These are phyloP conservation scores for Marmota monax DNA, from an alignment of 2,113 vertebrate species.

Conservation along the genomic window DNA sequence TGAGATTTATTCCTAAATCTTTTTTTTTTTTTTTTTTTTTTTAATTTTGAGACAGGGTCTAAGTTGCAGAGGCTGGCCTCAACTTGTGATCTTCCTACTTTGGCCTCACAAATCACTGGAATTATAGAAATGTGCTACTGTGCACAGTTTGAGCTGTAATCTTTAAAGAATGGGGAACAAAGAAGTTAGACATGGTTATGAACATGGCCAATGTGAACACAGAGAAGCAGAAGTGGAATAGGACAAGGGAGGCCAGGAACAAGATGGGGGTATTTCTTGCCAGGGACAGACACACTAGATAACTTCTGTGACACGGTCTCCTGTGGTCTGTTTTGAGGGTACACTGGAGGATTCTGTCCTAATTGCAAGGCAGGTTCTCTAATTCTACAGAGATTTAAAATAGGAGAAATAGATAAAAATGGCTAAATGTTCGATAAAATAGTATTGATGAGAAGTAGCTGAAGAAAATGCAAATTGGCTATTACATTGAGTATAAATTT, in stretches of 20 bases:
- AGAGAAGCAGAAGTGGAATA: accelerated
- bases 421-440: neutral
- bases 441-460: neutral
- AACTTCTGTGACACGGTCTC: neutral
- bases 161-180: neutral
- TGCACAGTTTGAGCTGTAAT: neutral
- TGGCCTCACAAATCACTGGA: too few species aligned
- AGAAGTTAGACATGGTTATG: neutral
- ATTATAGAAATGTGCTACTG: too few species aligned
- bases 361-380: neutral
- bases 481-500: neutral
- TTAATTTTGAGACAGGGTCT: too few species aligned
- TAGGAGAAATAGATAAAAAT: neutral
- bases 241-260: accelerated
- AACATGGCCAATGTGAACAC: neutral
- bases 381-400: neutral
- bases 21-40: too few species aligned
- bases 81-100: too few species aligned
- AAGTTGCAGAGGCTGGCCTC: too few species aligned
- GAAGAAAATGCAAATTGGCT: neutral
- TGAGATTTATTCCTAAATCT: too few species aligned
- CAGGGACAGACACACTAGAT: accelerated
- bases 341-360: too few species aligned
- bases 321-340: neutral
- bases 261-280: accelerated